phyloP scores from a whole-genome alignment of 2,888 invertebrate species.

The Drosophila prostipennis region DNA sequence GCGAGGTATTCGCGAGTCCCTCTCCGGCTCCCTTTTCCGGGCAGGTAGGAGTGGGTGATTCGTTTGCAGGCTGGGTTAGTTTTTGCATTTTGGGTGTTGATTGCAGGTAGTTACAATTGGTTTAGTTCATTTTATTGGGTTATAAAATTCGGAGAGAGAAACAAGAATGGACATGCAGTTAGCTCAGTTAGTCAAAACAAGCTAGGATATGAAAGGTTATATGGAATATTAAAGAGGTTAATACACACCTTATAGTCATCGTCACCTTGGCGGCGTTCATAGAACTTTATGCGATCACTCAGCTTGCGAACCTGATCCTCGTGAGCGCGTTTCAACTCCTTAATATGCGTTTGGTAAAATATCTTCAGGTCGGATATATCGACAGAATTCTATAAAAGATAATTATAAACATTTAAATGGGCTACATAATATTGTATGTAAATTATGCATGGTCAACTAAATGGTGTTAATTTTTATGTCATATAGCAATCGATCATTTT shows the following conservation, averaged over 20 bases:
- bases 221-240: background rate
- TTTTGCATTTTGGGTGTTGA: constrained; percentile 30
- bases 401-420: background rate
- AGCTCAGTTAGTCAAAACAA: constrained; percentile 52
- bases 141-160: constrained; percentile 48
- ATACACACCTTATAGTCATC: constrained; percentile 83
- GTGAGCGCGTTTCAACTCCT: constrained; percentile 79
- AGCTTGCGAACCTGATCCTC: constrained; percentile 79
- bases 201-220: background rate
- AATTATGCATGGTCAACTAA: too few relatives aligned
- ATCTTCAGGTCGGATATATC: constrained; percentile 80
- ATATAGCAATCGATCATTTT: too few relatives aligned
- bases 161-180: constrained; percentile 79
- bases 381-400: constrained; percentile 59
- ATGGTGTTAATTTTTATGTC: too few relatives aligned
- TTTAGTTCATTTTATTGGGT: constrained; percentile 54
- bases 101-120: constrained; percentile 58
- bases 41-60: constrained; percentile 29
- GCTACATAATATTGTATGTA: too few relatives aligned
- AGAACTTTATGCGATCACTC: constrained; percentile 80
- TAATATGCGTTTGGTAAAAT: constrained; percentile 83
- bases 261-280: constrained; percentile 82
- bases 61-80: constrained; percentile 56
- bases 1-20: constrained; percentile 69
- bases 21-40: constrained; percentile 13